Evolutionary conservation across 30 jellyfish, hydroid and myxozoan species (phyloP).

Genomic region (Hydractinia echinata): DNA sequence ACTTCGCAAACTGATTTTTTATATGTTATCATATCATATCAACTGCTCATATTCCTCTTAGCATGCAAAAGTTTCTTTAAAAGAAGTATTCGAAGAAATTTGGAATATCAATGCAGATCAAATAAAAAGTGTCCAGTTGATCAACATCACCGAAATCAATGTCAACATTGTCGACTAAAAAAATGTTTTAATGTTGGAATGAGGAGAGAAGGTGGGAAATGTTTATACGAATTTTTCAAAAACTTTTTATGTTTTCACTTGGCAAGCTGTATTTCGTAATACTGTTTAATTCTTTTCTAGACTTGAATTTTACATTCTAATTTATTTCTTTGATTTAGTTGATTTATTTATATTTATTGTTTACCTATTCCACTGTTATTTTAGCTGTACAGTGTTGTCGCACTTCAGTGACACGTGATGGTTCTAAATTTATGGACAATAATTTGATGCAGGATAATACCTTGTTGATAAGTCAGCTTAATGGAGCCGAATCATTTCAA

Average conservation of each 20-base stretch:
- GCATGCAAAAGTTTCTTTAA: conserved; percentile 97
- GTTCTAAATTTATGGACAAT: conserved; percentile 25
- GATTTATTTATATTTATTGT: too few relatives aligned
- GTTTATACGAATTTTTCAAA: too few relatives aligned
- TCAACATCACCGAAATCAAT: conserved; percentile 88
- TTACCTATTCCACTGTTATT: too few relatives aligned
- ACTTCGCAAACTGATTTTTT: too few relatives aligned
- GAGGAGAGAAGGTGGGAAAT: conserved; percentile 86
- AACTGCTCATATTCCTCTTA: not conserved
- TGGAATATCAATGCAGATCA: conserved; percentile 89
- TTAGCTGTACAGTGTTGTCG: not conserved
- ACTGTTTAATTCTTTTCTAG: too few relatives aligned
- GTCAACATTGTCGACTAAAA: conserved; percentile 94
- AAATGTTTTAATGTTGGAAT: conserved; percentile 95
- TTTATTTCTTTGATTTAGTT: too few relatives aligned
- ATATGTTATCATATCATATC: too few relatives aligned
- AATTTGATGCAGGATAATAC: not conserved
- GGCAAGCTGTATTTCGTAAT: too few relatives aligned
- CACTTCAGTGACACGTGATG: conserved; percentile 70
- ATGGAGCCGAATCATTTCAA: conserved; percentile 5
- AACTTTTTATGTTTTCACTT: too few relatives aligned
- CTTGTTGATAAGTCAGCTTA: not conserved
- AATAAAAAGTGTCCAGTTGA: conserved; percentile 82
- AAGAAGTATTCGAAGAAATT: conserved; percentile 85
- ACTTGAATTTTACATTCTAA: too few relatives aligned